Conservation (phyloP, 2,797 vertebrate genomes). For the Enteromius fasciolatus region DNA sequence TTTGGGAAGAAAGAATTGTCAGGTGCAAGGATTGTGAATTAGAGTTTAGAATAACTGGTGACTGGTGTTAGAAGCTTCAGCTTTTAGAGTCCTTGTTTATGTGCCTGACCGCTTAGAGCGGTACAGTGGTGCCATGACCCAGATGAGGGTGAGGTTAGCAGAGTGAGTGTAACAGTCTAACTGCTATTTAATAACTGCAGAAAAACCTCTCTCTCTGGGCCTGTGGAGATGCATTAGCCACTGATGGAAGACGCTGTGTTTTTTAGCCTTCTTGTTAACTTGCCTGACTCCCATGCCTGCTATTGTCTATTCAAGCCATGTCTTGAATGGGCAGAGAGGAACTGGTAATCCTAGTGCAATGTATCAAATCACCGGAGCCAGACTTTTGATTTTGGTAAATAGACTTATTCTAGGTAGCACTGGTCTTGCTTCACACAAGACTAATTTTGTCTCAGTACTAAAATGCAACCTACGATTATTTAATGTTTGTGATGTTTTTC, state of each 20-base stretch:
- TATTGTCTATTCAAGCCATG: background rate
- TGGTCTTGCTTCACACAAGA: background rate
- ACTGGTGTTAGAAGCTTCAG: background rate
- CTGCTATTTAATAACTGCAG: background rate
- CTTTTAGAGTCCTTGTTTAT: background rate
- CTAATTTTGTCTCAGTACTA: background rate
- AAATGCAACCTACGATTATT: background rate
- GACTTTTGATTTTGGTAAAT: background rate
- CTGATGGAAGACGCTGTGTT: background rate
- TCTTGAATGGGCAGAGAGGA: background rate
- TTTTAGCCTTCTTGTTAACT: background rate
- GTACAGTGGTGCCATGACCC: conserved; percentile 2
- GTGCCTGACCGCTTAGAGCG: background rate
- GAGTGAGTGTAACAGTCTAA: background rate
- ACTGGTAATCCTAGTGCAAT: background rate
- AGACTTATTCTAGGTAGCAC: background rate
- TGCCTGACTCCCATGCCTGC: background rate
- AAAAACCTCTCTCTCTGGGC: background rate
- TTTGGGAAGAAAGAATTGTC: background rate
- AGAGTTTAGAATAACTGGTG: background rate
- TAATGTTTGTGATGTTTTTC: background rate
- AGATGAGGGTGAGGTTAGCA: background rate
- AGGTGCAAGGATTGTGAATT: background rate
- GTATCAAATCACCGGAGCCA: background rate
- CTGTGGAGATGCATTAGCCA: background rate